Evolutionary conservation across 2,888 invertebrate species (phyloP).

Genomic region (Rhaphigaster nebulosa): DNA sequence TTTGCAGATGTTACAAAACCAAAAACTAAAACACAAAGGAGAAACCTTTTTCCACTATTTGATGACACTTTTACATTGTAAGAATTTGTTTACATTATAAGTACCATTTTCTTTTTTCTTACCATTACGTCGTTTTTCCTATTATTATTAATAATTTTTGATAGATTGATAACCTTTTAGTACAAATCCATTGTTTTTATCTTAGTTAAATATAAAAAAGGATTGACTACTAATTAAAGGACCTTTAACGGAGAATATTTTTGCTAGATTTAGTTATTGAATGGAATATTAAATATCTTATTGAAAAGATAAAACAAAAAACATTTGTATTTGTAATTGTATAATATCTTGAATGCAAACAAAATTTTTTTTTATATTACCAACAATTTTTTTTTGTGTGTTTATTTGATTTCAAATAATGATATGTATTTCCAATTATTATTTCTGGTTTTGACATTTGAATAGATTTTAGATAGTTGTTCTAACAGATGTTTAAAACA

Average conservation of each 20-base stretch:
- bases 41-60: slow-evolving; percentile 92
- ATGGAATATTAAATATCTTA: no score
- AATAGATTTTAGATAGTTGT: no score
- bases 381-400: no score
- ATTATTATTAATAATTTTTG: neutral
- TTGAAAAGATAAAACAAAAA: no score
- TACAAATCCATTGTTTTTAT: neutral
- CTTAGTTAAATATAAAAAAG: neutral
- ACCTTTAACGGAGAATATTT: neutral
- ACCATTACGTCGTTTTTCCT: neutral
- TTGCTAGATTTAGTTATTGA: no score
- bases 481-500: no score
- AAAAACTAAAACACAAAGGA: slow-evolving; percentile 92
- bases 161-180: neutral
- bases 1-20: slow-evolving; percentile 82
- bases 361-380: no score
- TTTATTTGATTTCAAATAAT: no score
- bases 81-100: slow-evolving; percentile 69
- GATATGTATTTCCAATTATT: neutral
- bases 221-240: neutral
- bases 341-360: no score
- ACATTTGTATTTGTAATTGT: no score
- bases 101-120: neutral
- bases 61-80: slow-evolving; percentile 96
- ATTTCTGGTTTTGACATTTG: no score